A percentile compares a stretch with the other conserved stretches of the same genome.
phyloP scores from a whole-genome alignment of 2,888 invertebrate species.

The Ochropacha duplaris region DNA sequence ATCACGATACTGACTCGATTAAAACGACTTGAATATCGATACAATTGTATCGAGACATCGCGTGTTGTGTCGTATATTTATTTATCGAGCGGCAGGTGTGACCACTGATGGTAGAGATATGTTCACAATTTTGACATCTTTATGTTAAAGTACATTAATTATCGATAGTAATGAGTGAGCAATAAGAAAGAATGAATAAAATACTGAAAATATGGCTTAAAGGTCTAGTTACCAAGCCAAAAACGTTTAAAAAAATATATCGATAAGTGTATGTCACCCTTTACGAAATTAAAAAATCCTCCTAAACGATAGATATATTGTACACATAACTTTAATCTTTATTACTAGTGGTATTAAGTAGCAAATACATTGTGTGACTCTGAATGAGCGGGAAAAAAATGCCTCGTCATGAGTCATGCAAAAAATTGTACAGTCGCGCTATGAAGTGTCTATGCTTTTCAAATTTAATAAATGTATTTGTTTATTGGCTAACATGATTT shows the following conservation, averaged over 20 bases:
- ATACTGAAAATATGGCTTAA: no score
- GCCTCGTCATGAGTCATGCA: background rate
- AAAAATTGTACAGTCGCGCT: background rate
- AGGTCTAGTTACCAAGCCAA: no score
- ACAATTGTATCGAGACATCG: slow-evolving; percentile 64
- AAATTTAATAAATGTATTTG: background rate
- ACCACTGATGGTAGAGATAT: slow-evolving; percentile 8
- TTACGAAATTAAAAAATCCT: no score
- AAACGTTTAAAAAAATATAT: no score
- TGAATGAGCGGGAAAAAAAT: background rate
- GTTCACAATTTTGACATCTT: slow-evolving; percentile 19
- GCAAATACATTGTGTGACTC: background rate
- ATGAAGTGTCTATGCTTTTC: background rate
- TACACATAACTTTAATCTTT: no score
- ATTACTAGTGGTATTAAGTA: background rate
- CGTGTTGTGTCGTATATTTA: slow-evolving; percentile 39
- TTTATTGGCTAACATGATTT: no score
- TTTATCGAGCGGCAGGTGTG: slow-evolving; percentile 55
- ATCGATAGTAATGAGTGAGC: no score
- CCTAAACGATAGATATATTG: no score
- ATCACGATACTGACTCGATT: slow-evolving; percentile 60
- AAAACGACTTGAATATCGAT: slow-evolving; percentile 61
- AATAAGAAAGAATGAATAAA: no score
- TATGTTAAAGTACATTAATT: no score
- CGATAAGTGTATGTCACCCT: no score